phyloP scores from a whole-genome alignment of 2,797 vertebrate genomes.

The Phalanger gymnotis region DNA sequence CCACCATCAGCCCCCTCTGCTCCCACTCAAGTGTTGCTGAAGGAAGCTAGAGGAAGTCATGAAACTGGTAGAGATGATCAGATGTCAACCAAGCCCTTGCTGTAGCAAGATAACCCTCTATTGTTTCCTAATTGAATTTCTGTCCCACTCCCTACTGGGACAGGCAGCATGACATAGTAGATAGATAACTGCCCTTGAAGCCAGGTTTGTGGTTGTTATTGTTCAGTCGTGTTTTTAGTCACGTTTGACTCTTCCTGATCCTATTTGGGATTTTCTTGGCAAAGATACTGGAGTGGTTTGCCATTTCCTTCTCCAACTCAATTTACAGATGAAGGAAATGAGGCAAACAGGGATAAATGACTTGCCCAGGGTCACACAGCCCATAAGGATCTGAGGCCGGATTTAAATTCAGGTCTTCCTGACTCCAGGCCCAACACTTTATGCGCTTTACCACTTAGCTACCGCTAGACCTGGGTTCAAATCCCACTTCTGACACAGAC shows the following conservation, averaged over 20 bases:
- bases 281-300: not conserved
- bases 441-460: not conserved
- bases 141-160: not conserved
- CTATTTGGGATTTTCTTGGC: not conserved
- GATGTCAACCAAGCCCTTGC: not conserved
- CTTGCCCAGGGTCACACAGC: not conserved
- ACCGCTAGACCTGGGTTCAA: not conserved
- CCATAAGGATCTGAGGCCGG: not conserved
- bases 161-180: not conserved
- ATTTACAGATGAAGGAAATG: not conserved
- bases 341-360: not conserved
- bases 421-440: not conserved
- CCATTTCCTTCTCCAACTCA: not conserved
- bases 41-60: not conserved
- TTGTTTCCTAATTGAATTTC: not conserved
- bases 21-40: not conserved
- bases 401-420: not conserved
- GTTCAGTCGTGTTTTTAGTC: not conserved
- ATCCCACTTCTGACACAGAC: not conserved
- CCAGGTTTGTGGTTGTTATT: not conserved
- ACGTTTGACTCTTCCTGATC: not conserved
- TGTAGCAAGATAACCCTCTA: not conserved
- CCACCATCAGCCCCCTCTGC: not conserved
- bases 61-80: not conserved
- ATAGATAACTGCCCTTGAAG: not conserved